phyloP scores from a whole-genome alignment of 2,888 invertebrate species.

The Pegoplata infirma region DNA sequence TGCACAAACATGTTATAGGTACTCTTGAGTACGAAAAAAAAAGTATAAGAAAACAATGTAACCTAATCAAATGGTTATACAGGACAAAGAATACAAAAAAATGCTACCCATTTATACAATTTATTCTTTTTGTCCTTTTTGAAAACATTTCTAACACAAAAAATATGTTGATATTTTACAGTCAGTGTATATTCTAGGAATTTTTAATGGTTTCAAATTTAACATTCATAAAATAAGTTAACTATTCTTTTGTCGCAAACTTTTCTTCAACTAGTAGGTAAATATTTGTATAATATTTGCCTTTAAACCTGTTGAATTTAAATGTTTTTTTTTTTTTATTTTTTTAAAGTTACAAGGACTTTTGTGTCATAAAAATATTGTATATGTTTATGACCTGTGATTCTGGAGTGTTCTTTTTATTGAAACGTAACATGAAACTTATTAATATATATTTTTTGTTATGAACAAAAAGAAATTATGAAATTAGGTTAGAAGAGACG shows the following conservation, averaged over 20 bases:
- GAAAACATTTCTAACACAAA: not conserved
- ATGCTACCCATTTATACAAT: not conserved
- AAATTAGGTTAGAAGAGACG: too few species aligned
- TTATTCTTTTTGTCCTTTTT: not conserved
- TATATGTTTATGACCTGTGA: too few species aligned
- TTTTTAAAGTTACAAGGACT: conserved; percentile 11
- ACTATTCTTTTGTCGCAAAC: conserved; percentile 5
- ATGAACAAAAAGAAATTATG: too few species aligned
- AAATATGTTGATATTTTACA: not conserved
- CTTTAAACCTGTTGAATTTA: conserved; percentile 19
- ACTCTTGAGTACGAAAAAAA: too few species aligned
- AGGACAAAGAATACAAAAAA: not conserved
- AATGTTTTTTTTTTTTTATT: too few species aligned
- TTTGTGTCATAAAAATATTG: not conserved
- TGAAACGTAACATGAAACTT: too few species aligned
- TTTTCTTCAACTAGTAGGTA: not conserved
- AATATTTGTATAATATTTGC: conserved; percentile 12
- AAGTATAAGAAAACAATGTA: conserved; percentile 8
- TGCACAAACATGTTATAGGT: not conserved
- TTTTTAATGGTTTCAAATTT: conserved; percentile 1
- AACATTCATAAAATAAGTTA: not conserved
- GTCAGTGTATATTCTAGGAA: not conserved
- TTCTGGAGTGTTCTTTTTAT: too few species aligned
- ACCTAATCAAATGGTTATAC: conserved; percentile 7
- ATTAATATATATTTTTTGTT: too few species aligned